Base-by-base conservation (phyloP, 2,113 vertebrate species). In the Daubentonia madagascariensis region DNA sequence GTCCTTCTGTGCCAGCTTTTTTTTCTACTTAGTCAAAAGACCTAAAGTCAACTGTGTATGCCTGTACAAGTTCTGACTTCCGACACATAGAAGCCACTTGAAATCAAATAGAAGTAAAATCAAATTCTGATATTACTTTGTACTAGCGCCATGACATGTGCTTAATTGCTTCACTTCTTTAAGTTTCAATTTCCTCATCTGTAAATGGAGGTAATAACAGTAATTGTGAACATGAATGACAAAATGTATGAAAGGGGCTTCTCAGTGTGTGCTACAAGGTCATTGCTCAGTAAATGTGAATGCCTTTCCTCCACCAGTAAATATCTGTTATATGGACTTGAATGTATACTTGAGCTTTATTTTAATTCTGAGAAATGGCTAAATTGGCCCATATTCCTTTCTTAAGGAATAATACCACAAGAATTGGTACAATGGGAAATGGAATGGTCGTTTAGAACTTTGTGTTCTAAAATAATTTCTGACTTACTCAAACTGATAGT, bases 291-390 rank as follows among this genome's bases (percentile, higher is more conserved):
- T 76, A 70, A 80, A n/a, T 45, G 17, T 16, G 14, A n/a, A 8
- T 35, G 6, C 12, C 54, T 52, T 3, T 32, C 76, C 10, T 6
- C 40, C 11, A 48, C 65, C 10, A 43, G 45, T 85, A 85, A 61
- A 16, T 73, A n/a, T 75, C 40, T 45, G 12, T 83, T 73, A 25
- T 22, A 30, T 43, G 43, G 48, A 87, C 40, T 96, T 88, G 48
- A 97, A 57, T 48, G 14, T 54, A 28, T 57, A 72, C 59, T 14
- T 54, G 32, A 75, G 88, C 13, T 81, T 97, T 48, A 35, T 92
- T 94, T 97, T 48, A 85, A 85, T 92, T 32, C 61, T 84, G 40
- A 68, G 76, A 96, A 96, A 73, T 90, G 50, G 14, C 14, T 73
- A 70, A 52, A 25, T 8, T 52, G 32, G 35, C 90, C 30, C 18